Evolutionary conservation across 2,888 invertebrate species (phyloP).

Genomic region (Epistrophella euchroma): DNA sequence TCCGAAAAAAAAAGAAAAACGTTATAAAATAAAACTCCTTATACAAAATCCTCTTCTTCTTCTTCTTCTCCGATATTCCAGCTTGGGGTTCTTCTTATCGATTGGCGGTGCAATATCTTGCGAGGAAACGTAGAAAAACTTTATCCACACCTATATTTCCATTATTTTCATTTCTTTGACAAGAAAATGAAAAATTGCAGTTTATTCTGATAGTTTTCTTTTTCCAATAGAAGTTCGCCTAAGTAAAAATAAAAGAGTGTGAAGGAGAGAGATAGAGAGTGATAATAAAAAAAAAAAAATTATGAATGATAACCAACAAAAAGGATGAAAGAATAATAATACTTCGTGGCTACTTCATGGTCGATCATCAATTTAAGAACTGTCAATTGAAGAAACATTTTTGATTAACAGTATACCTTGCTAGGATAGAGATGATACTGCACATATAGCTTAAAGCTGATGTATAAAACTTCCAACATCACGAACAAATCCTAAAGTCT

Average conservation of each 20-base stretch:
- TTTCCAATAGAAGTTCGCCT: conserved; percentile 50
- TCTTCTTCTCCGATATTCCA: conserved; percentile 41
- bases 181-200: conserved; percentile 76
- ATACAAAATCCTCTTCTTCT: conserved; percentile 42
- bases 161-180: conserved; percentile 70
- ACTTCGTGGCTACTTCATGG: conserved; percentile 72
- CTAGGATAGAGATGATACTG: conserved; percentile 26
- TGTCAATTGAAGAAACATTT: conserved; percentile 74
- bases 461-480: background rate
- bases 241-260: conserved; percentile 13
- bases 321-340: conserved; percentile 69
- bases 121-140: conserved; percentile 59
- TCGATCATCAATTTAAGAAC: conserved; percentile 74
- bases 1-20: background rate
- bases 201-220: conserved; percentile 65
- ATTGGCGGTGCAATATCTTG: conserved; percentile 64
- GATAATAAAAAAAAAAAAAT: conserved; percentile 12
- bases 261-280: background rate
- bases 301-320: conserved; percentile 62
- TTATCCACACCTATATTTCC: conserved; percentile 73
- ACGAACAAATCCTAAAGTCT: background rate
- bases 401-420: conserved; percentile 69
- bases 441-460: conserved; percentile 38
- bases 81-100: conserved; percentile 46
- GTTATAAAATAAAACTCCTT: conserved; percentile 49